Evolutionary conservation across 2,113 vertebrate genomes (phyloP).

Genomic region (Semnornis frantzii): DNA sequence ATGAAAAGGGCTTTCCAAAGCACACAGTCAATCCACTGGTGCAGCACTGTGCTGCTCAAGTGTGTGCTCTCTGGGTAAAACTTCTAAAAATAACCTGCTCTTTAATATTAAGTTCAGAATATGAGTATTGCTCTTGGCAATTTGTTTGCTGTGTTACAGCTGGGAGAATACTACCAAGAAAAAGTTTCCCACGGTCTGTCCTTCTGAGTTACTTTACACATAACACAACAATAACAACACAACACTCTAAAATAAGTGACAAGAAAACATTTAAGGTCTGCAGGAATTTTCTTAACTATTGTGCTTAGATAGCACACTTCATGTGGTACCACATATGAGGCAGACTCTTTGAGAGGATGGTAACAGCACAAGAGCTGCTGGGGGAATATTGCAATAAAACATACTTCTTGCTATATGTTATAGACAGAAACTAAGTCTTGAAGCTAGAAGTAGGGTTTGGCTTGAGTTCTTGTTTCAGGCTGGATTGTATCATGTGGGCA

Average conservation of each 20-base stretch:
- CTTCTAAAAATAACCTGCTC: constrained; percentile 10
- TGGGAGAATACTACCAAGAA: background rate
- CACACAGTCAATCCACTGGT: background rate
- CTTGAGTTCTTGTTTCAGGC: background rate
- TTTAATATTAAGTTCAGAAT: background rate
- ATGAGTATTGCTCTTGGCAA: constrained; percentile 1
- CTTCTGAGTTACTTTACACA: background rate
- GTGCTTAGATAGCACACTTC: background rate
- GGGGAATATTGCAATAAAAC: background rate
- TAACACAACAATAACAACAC: background rate
- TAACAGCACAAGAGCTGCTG: background rate
- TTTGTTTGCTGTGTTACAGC: background rate
- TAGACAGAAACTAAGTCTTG: background rate
- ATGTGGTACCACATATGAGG: background rate
- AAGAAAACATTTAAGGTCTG: background rate
- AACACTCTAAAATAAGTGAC: background rate
- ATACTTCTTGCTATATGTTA: background rate
- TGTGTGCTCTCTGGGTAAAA: background rate
- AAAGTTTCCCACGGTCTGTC: background rate
- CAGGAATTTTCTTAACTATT: background rate
- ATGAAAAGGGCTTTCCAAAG: background rate
- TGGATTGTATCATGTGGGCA: accelerated
- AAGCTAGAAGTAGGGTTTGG: background rate
- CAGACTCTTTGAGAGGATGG: background rate
- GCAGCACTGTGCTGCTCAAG: background rate